Percentiles rank a stretch among this genome's conserved stretches.
Evolutionary conservation across 2,113 vertebrate species (phyloP).

Genomic region (Microcebus ravelobensis): DNA sequence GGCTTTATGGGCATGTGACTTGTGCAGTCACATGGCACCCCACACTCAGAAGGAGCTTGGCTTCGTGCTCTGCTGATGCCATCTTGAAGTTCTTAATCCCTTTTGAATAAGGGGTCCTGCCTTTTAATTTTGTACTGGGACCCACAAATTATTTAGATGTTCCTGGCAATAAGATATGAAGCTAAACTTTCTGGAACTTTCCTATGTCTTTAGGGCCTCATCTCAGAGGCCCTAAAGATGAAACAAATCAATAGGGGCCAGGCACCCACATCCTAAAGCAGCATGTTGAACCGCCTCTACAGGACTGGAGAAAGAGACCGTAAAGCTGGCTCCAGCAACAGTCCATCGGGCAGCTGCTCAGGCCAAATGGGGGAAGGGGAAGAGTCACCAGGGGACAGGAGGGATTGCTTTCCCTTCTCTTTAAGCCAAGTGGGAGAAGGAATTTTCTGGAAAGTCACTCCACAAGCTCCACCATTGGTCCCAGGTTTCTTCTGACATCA

Average conservation of each 20-base stretch:
- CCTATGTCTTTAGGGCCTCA: too few relatives aligned
- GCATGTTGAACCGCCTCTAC: not conserved
- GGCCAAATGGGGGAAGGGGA: too few relatives aligned
- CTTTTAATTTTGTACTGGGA: not conserved
- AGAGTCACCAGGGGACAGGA: too few relatives aligned
- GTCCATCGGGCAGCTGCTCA: fast-evolving
- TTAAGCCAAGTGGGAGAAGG: not conserved
- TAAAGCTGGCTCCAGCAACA: fast-evolving
- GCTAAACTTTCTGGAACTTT: not conserved
- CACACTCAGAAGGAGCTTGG: not conserved
- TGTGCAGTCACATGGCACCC: not conserved
- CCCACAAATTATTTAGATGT: not conserved
- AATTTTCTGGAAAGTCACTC: not conserved
- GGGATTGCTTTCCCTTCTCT: not conserved
- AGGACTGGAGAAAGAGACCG: not conserved
- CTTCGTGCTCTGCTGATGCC: not conserved
- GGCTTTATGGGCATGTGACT: not conserved
- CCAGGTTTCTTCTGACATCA: not conserved
- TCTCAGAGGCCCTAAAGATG: not conserved
- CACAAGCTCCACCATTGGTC: not conserved
- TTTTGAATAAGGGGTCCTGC: not conserved
- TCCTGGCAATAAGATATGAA: not conserved
- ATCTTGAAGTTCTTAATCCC: not conserved
- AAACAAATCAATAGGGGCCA: not conserved
- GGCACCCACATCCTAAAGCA: not conserved